Base-by-base conservation (phyloP, 2,888 invertebrate species). In the Disparrhopalites patrizii region DNA sequence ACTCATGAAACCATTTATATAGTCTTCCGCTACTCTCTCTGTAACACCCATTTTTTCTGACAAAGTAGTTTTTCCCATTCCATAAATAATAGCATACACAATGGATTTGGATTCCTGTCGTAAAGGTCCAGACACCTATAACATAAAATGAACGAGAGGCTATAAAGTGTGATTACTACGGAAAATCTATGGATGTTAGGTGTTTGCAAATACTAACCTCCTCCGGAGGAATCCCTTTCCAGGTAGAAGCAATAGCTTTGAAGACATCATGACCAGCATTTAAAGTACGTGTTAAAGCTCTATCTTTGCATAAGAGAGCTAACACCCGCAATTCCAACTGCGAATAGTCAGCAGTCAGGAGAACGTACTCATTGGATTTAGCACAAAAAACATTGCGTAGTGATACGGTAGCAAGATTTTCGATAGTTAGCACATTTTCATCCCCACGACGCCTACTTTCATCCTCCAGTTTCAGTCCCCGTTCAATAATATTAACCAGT, bases 31-130 rank as follows among this genome's bases (percentile, higher is more conserved):
- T 76, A 93, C 90, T 54, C 85, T 81, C 79, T 91, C 90, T 0
- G 85, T 83, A 10, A 94, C 86, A 64, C 86, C 86, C 36, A 98
- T 81, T 70, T 88, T 86, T 68, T 91, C 89, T 0, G 90, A 86
- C 31, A 99, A 81, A 0, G 90, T 85, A 76, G 85, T 89, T 66
- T 85, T 83, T 1, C 97, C 94, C 88, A 98, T 98, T 7, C 98
- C 99, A 79, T 99, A 99, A 65, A 99, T 88, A 76, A 99, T 93
- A 5, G 94, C 97, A 80, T 98, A 98, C 78, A 94, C 94, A 31
- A 97, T 85, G 81, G 93, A 87, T 79, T 96, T 95, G 3, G 94
- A 90, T 77, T 89, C 88, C 77, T 93, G 91, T 52, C 97, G 83
- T 74, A 91, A 83, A 65, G 85, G 84, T 64, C 87, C 86, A 40